phyloP scores from a whole-genome alignment of 1,140 invertebrate species.

The Drosophila virilis region DNA sequence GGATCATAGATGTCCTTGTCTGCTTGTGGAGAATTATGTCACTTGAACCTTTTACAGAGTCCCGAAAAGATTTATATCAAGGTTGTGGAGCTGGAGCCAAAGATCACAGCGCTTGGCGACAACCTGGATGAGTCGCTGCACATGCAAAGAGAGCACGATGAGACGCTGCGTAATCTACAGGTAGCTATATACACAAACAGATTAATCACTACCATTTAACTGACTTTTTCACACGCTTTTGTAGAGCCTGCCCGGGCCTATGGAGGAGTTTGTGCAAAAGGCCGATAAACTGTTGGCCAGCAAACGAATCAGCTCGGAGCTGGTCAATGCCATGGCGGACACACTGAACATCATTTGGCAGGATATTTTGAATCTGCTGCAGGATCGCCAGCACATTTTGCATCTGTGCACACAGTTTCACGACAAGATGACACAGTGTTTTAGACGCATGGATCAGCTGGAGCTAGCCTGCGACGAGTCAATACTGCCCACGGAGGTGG shows the following conservation, averaged over 20 bases:
- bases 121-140: slow-evolving; percentile 91
- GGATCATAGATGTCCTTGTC: not conserved
- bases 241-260: slow-evolving; percentile 95
- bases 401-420: slow-evolving; percentile 91
- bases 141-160: slow-evolving; percentile 91
- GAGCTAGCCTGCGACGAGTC: slow-evolving; percentile 88
- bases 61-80: slow-evolving; percentile 93
- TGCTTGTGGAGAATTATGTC: slow-evolving; percentile 25
- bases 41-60: slow-evolving; percentile 87
- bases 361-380: slow-evolving; percentile 92
- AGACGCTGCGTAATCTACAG: slow-evolving; percentile 93
- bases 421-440: slow-evolving; percentile 89
- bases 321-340: slow-evolving; percentile 96
- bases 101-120: slow-evolving; percentile 91
- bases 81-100: slow-evolving; percentile 93
- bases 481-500: slow-evolving; percentile 88
- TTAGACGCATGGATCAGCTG: slow-evolving; percentile 88
- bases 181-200: slow-evolving; percentile 83
- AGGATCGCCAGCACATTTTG: slow-evolving; percentile 91
- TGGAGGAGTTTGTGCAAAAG: slow-evolving; percentile 93
- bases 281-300: slow-evolving; percentile 93
- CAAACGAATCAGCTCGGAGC: slow-evolving; percentile 90
- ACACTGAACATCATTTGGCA: slow-evolving; percentile 94
- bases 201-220: no score
- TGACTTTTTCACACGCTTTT: not conserved